These are phyloP conservation scores for Rhopalosiphum padi DNA, from an alignment of 1,140 invertebrate species.

Conservation along the genomic window DNA sequence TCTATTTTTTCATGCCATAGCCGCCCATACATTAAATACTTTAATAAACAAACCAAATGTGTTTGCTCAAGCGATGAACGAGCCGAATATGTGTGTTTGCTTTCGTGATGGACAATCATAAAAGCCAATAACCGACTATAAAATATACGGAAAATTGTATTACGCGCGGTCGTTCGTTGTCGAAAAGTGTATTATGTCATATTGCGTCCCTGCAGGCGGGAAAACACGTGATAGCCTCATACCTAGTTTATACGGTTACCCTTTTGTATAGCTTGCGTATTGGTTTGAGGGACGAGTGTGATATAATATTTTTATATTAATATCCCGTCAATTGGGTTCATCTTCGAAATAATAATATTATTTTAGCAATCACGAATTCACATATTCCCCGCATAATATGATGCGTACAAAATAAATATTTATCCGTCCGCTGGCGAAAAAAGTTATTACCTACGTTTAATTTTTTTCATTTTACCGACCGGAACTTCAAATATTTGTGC, in stretches of 20 bases:
- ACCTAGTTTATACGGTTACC: not conserved
- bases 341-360: not conserved
- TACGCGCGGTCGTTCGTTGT: too few relatives aligned
- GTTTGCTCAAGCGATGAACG: not conserved
- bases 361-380: not conserved
- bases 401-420: not conserved
- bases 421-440: not conserved
- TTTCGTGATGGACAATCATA: not conserved
- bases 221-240: not conserved
- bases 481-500: too few relatives aligned
- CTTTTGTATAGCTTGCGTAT: not conserved
- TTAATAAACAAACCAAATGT: not conserved
- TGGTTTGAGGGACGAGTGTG: not conserved
- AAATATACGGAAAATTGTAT: not conserved
- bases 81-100: not conserved
- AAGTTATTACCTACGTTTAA: not conserved
- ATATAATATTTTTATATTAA: not conserved
- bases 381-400: not conserved
- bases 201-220: not conserved
- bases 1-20: not conserved
- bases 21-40: not conserved
- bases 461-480: not conserved
- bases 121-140: not conserved
- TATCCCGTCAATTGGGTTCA: not conserved
- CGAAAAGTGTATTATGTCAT: not conserved